Evolutionary conservation across 1,140 invertebrate genomes (phyloP), one percentile per base, ranked within the genome.

Genomic region (Trigoniulus corallinus): DNA sequence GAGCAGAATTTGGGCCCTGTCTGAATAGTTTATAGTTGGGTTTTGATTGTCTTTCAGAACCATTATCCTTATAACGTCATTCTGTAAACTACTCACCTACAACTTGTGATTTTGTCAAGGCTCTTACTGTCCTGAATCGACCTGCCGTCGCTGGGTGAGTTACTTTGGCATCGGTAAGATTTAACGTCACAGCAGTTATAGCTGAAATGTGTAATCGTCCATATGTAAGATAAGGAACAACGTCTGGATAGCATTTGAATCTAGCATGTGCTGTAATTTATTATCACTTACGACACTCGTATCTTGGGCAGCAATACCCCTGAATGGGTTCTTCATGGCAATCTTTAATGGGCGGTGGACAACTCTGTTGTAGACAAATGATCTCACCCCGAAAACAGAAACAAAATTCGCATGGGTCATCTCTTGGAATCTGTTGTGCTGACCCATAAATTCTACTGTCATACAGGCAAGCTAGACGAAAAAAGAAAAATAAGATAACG

Each of bases 301-400:
- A 94, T 60, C 88, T 72, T 40, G 89, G 89, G 72, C 89, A 94
- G 65, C 89, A 94, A 75, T 91, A 93, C 45, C 88, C 88, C 62
- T 76, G 75, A 57, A 94, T 93, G 3, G 84, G 80, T 68, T 92
- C 88, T 65, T 91, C 84, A 62, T 82, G 81, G 61, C 89, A 94
- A 26, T 82, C 82, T 39, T 80, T 77, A 56, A 92, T 89, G 43
- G 89, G 89, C 25, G 88, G 88, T 47, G 89, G 89, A 69, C 89
- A 94, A 60, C 85, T 88, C 64, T 94, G 89, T 67, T 93, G 88
- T 40, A 94, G 69, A 59, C 89, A 94, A 56, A 94, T 93, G 55
- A 94, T 92, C 62, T 93, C 89, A 62, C 87, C 88, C 67, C 88
- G 76, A 73, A 93, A 94, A 73, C 89, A 94, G 79, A 94, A 94